Conservation (phyloP, 2,113 vertebrate genomes). For the Corydoras maculifer region DNA sequence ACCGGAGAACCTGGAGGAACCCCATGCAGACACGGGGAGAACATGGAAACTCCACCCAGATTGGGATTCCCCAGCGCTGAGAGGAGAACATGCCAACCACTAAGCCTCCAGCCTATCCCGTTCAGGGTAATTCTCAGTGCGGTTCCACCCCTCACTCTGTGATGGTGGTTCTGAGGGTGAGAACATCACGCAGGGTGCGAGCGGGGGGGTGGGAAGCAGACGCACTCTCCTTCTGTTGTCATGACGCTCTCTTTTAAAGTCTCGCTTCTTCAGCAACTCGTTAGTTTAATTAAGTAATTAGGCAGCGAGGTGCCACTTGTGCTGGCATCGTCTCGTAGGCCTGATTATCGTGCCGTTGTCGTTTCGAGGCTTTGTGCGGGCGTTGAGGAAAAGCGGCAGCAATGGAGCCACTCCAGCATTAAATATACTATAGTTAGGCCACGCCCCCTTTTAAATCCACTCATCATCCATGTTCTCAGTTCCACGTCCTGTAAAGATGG, state of each 20-base stretch:
- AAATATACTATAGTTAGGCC: too few relatives aligned
- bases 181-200: conserved; percentile 12
- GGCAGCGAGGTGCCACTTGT: conserved; percentile 46
- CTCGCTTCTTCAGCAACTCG: conserved; percentile 45
- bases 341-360: conserved; percentile 12
- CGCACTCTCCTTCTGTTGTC: conserved; percentile 33
- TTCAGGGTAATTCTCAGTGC: background rate
- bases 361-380: conserved; percentile 3
- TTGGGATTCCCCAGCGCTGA: too few relatives aligned
- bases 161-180: conserved; percentile 19
- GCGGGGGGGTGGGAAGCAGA: conserved; percentile 15
- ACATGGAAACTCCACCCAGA: too few relatives aligned
- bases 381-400: background rate
- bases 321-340: conserved; percentile 44
- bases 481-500: too few relatives aligned
- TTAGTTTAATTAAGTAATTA: conserved; percentile 58
- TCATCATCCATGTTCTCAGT: too few relatives aligned
- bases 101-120: background rate
- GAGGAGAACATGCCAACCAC: too few relatives aligned
- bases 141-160: background rate
- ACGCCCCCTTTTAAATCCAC: too few relatives aligned
- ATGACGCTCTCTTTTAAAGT: conserved; percentile 41
- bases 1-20: too few relatives aligned
- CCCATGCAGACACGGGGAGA: too few relatives aligned
- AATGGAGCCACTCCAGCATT: too few relatives aligned